phyloP scores from a whole-genome alignment of 2,888 invertebrate species.

The Stenodera caucasica region DNA sequence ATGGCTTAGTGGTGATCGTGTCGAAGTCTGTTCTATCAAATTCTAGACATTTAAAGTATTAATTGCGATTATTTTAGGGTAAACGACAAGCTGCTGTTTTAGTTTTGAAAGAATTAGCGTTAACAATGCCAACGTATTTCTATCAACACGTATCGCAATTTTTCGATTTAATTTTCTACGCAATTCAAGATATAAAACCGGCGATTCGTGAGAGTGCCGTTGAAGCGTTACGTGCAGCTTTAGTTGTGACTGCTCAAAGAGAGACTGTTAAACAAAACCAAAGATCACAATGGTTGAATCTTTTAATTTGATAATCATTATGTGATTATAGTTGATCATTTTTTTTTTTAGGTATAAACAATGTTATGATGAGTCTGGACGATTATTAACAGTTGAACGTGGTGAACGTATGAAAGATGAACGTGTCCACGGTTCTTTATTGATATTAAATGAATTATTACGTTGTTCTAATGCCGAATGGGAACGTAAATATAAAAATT shows the following conservation, averaged over 20 bases:
- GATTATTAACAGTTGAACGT: constrained; percentile 72
- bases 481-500: constrained; percentile 77
- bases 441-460: constrained; percentile 91
- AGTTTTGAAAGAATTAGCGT: constrained; percentile 89
- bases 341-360: constrained; percentile 69
- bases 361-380: constrained; percentile 87
- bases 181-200: constrained; percentile 88
- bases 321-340: not conserved
- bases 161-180: constrained; percentile 91
- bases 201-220: constrained; percentile 91
- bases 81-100: constrained; percentile 91
- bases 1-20: constrained; percentile 88
- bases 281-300: constrained; percentile 82
- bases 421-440: constrained; percentile 86
- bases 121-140: constrained; percentile 96
- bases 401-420: constrained; percentile 85
- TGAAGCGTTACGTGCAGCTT: constrained; percentile 90
- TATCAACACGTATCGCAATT: constrained; percentile 92
- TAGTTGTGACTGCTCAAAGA: constrained; percentile 93
- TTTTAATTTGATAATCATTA: constrained; percentile 17
- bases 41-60: not conserved
- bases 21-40: constrained; percentile 64
- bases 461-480: constrained; percentile 86
- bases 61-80: constrained; percentile 57
- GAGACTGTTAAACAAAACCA: constrained; percentile 93